These are phyloP conservation scores for Coelogynopora nodosa DNA, from an alignment of 2,888 invertebrate genomes.

Conservation along the genomic window DNA sequence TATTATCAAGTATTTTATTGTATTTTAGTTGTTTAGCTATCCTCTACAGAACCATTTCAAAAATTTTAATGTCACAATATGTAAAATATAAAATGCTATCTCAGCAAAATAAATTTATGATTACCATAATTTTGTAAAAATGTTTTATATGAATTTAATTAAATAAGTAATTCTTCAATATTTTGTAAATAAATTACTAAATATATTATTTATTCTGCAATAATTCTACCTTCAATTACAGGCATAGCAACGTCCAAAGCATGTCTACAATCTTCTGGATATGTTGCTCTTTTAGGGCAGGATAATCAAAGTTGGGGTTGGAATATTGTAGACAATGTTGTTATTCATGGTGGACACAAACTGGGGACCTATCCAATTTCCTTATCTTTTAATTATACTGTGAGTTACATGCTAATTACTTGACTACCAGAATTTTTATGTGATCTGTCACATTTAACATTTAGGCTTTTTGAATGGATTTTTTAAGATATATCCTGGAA, in stretches of 20 bases:
- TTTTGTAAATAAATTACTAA: not conserved
- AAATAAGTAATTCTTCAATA: not conserved
- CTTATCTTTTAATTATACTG: not conserved
- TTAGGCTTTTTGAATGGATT: no score
- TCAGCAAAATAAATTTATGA: no score
- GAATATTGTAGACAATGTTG: slow-evolving; percentile 95
- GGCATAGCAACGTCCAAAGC: slow-evolving; percentile 69
- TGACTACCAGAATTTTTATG: not conserved
- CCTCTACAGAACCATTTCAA: no score
- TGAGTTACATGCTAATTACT: not conserved
- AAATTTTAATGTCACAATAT: no score
- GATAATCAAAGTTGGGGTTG: slow-evolving; percentile 99
- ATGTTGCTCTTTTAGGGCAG: slow-evolving; percentile 85
- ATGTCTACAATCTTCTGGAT: slow-evolving; percentile 79
- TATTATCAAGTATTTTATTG: no score
- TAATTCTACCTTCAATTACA: not conserved
- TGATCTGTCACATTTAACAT: not conserved
- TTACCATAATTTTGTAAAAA: not conserved
- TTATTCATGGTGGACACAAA: slow-evolving; percentile 81
- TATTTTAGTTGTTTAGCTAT: no score
- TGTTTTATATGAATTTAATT: not conserved
- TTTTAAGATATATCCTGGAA: no score
- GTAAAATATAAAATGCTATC: no score
- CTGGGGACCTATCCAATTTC: not conserved
- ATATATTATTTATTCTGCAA: not conserved